Evolutionary conservation across 2,888 invertebrate genomes (phyloP), one percentile per base, ranked within the genome.

Genomic region (Chrysodeixis includens): DNA sequence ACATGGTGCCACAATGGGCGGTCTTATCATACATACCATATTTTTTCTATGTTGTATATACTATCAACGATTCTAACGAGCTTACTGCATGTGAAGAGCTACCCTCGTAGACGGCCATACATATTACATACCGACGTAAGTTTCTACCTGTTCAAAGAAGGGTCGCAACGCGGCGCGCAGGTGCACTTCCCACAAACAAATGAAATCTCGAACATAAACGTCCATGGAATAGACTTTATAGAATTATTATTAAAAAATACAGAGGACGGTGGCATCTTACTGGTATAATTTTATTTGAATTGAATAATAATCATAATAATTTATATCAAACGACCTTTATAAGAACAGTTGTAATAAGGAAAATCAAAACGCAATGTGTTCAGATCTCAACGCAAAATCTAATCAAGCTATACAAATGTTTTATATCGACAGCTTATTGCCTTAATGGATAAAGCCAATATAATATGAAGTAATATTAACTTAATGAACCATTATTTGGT

Each of bases 91-190:
- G 30, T n/a, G 16, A 18, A 12, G 30, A 55, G 60, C 30, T 73
- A 70, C 77, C 78, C 76, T 81, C 69, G 52, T 65, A 71, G 69
- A 69, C 65, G 32, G 14, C 30, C 35, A 32, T 64, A 69, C 46
- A 58, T 62, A 75, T 20, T 64, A 69, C 46, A 58, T 62, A 72
- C 26, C 14, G 49, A 30, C 32, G 35, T 68, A 60, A 56, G 74
- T 69, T 62, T 56, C 70, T 81, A 78, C 79, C 74, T 81, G 76
- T 71, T 66, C 51, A 46, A 16, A 54, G 63, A 71, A 71, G 82
- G 80, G 77, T 80, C 67, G 69, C 32, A 46, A 54, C 35, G 46
- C 67, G 67, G 53, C 30, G 46, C 66, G 67, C 82, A 79, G 77
- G 82, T 79, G 82, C 58, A 64, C 54, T 59, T 10, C 56, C 26